Evolutionary conservation across 2,113 vertebrate species (phyloP).

Genomic region (Naja naja): DNA sequence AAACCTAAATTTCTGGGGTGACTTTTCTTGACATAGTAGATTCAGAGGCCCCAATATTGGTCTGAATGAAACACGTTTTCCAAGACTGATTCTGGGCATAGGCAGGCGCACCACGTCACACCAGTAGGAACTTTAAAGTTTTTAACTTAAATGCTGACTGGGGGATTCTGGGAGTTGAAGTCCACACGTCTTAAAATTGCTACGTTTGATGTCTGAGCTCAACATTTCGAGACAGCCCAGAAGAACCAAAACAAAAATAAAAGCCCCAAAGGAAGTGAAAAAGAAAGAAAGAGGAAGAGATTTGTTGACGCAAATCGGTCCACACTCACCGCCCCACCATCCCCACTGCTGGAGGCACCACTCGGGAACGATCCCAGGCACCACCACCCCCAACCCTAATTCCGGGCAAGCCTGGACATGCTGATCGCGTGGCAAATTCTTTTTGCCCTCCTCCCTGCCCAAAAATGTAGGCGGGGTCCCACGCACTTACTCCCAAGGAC

Average conservation of each 20-base stretch:
- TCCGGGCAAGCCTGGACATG: background rate
- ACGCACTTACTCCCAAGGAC: background rate
- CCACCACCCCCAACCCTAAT: background rate
- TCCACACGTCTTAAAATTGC: background rate
- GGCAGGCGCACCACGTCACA: background rate
- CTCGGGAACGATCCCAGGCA: background rate
- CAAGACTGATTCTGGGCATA: background rate
- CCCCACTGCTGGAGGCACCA: too few relatives aligned
- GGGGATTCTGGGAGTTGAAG: background rate
- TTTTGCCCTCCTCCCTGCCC: background rate
- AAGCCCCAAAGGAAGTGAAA: background rate
- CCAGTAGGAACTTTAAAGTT: background rate
- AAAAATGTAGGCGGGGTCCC: background rate
- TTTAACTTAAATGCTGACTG: background rate
- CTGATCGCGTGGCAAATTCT: background rate
- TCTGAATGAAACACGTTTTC: background rate
- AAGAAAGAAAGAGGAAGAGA: background rate
- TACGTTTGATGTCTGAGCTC: background rate
- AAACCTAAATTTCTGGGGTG: background rate
- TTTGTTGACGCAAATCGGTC: background rate
- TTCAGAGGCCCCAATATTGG: background rate
- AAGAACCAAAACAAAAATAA: background rate
- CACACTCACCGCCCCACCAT: background rate
- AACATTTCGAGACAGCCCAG: background rate
- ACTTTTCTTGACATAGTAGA: background rate